Percentiles rank a stretch among this genome's conserved stretches.
Conservation (phyloP, 1,140 invertebrate species). For the Dendrolimus punctatus region DNA sequence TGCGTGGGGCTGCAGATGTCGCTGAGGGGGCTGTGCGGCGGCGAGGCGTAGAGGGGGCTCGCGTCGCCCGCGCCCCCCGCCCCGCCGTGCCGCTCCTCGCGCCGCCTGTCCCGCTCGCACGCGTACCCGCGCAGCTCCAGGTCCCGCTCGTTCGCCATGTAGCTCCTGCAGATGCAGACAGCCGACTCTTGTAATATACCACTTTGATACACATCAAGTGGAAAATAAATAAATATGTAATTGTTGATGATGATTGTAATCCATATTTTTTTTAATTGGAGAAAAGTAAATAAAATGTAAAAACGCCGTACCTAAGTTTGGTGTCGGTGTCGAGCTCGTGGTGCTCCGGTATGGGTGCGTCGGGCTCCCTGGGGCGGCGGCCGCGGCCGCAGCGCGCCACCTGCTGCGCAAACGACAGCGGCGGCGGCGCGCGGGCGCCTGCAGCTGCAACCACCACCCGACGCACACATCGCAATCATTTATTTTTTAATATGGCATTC, state of each 20-base stretch:
- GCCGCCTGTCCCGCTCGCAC: constrained; percentile 32
- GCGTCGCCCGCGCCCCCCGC: constrained; percentile 31
- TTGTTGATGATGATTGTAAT: no score
- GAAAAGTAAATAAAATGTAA: no score
- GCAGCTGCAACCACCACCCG: no score
- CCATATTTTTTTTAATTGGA: no score
- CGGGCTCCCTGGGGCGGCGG: constrained; percentile 32
- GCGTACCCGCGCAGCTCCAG: constrained; percentile 41
- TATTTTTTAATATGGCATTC: no score
- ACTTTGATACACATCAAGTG: no score
- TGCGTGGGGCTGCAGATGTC: constrained; percentile 74
- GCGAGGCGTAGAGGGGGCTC: constrained; percentile 86
- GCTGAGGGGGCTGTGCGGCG: constrained; percentile 86
- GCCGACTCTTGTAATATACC: no score
- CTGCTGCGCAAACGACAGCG: constrained; percentile 64
- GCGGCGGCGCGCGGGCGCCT: constrained; percentile 34
- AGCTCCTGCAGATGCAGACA: no score
- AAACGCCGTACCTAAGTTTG: constrained; percentile 42
- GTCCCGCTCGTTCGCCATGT: constrained; percentile 50
- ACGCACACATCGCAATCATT: no score
- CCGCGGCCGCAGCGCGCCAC: constrained; percentile 56
- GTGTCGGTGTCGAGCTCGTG: constrained; percentile 36
- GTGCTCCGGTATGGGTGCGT: constrained; percentile 42
- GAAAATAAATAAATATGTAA: no score
- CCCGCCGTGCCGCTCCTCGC: constrained; percentile 37